phyloP scores from a whole-genome alignment of 1,140 invertebrate species.

The Lutraria rhynchaena region DNA sequence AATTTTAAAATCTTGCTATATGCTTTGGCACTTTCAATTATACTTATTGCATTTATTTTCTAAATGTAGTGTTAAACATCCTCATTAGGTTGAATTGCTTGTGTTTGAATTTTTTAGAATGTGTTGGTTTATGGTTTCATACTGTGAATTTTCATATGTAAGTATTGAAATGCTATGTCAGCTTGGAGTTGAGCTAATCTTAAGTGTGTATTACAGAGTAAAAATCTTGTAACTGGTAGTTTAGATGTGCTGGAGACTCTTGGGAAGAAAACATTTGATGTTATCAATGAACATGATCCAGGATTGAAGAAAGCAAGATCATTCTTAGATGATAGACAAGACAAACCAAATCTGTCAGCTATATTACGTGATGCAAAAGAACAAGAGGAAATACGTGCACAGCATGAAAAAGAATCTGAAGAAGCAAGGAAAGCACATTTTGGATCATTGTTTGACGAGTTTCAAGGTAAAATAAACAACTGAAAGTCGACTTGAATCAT shows the following conservation, averaged over 20 bases:
- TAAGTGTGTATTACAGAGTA: constrained; percentile 83
- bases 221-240: constrained; percentile 90
- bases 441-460: constrained; percentile 93
- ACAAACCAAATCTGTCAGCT: constrained; percentile 85
- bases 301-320: constrained; percentile 90
- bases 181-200: neutral
- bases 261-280: constrained; percentile 96
- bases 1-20: too few species aligned
- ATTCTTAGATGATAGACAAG: constrained; percentile 85
- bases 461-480: too few species aligned
- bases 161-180: too few species aligned
- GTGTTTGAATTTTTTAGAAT: too few species aligned
- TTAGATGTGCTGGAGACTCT: constrained; percentile 94
- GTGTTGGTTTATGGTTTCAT: too few species aligned
- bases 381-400: constrained; percentile 88
- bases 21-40: too few species aligned
- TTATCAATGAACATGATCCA: constrained; percentile 94
- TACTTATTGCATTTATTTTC: too few species aligned
- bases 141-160: too few species aligned
- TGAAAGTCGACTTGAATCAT: too few species aligned
- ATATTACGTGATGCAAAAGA: constrained; percentile 92
- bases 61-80: too few species aligned
- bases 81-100: too few species aligned
- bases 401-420: constrained; percentile 81
- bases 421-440: constrained; percentile 88